Conservation (phyloP, 2,888 invertebrate genomes). For the Eubasilissa splendida region DNA sequence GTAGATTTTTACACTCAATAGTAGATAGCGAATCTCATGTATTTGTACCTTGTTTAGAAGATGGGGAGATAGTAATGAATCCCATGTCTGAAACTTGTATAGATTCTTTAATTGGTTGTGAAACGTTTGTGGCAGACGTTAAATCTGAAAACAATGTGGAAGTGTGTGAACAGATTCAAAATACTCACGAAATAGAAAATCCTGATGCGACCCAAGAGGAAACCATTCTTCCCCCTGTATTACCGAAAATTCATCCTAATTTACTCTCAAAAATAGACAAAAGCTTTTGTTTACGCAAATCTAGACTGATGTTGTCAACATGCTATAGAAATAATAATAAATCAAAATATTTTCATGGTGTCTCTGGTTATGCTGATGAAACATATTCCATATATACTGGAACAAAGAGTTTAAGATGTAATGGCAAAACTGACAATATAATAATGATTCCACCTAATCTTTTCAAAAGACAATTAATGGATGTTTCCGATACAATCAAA, state of each 20-base stretch:
- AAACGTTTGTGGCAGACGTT: conserved; percentile 12
- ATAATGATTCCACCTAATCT: conserved; percentile 47
- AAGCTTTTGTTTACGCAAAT: conserved; percentile 17
- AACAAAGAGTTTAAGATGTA: conserved; percentile 1
- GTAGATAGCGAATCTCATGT: conserved; percentile 19
- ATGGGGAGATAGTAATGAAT: conserved; percentile 15
- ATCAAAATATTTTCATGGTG: conserved; percentile 11
- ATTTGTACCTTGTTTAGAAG: conserved; percentile 39
- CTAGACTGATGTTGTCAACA: conserved; percentile 12
- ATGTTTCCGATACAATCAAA: conserved; percentile 40
- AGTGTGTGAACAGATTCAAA: neutral
- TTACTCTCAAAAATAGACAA: conserved; percentile 9
- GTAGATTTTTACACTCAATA: neutral
- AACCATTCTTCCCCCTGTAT: neutral
- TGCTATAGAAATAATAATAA: conserved; percentile 6
- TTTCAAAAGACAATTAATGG: conserved; percentile 46
- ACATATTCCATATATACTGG: conserved; percentile 43
- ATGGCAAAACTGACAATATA: conserved; percentile 9
- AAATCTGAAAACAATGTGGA: conserved; percentile 1
- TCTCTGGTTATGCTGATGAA: conserved; percentile 26
- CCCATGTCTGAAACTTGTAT: neutral
- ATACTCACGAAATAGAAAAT: conserved; percentile 2
- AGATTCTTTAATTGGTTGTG: conserved; percentile 23
- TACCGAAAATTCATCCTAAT: neutral
- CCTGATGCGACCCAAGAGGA: neutral